Evolutionary conservation across 2,888 invertebrate species (phyloP).

Genomic region (Protophormia terraenovae): DNA sequence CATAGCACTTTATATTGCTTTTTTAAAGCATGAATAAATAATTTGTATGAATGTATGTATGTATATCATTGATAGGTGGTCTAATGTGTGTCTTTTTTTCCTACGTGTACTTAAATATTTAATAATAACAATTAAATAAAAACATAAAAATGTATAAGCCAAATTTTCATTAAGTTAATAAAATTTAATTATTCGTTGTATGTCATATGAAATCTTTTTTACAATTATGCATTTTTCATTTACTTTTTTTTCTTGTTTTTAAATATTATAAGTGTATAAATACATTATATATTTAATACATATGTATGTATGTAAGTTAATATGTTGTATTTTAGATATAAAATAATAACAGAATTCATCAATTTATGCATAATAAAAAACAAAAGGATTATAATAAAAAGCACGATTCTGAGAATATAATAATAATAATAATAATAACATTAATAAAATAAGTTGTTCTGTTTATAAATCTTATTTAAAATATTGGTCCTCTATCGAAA

Average conservation of each 20-base stretch:
- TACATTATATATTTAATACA: background rate
- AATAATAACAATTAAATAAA: conserved; percentile 18
- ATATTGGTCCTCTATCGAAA: conserved; percentile 80
- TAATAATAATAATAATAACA: no score
- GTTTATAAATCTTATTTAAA: conserved; percentile 77
- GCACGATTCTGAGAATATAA: no score
- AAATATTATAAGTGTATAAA: conserved; percentile 4
- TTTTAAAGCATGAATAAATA: background rate
- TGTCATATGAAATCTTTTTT: conserved; percentile 74
- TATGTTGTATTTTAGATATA: no score
- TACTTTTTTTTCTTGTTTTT: no score
- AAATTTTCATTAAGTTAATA: conserved; percentile 43
- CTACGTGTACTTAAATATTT: background rate
- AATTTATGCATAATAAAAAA: background rate
- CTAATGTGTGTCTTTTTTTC: background rate
- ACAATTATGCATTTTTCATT: conserved; percentile 67
- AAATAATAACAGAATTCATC: no score
- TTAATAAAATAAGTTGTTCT: conserved; percentile 16
- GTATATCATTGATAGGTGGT: background rate
- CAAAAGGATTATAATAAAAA: background rate
- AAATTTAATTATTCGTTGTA: conserved; percentile 76
- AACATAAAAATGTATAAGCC: conserved; percentile 32
- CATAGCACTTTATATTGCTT: no score
- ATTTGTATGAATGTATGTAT: background rate
- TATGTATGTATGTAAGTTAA: background rate